Conservation (phyloP, 2,113 vertebrate species). For the Actinemys pallida region DNA sequence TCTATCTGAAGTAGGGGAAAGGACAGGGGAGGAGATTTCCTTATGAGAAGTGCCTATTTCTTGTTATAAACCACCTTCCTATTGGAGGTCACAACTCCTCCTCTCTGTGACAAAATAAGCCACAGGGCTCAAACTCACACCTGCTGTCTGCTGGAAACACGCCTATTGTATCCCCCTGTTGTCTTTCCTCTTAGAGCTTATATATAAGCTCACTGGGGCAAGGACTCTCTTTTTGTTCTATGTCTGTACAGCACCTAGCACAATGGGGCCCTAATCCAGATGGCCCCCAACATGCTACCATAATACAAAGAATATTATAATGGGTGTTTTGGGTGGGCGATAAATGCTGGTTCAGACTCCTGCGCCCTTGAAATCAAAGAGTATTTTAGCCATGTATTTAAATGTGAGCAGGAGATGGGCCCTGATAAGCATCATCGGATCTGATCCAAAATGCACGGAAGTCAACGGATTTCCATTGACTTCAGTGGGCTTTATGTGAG, state of each 20-base stretch:
- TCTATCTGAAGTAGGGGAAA: neutral
- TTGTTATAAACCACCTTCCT: neutral
- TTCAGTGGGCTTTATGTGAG: neutral
- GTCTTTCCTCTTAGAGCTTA: neutral
- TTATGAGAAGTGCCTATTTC: neutral
- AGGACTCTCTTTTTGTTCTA: neutral
- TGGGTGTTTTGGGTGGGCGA: neutral
- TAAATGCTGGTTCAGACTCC: neutral
- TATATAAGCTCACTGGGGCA: neutral
- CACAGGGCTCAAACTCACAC: neutral
- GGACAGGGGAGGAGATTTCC: neutral
- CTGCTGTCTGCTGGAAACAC: fast-evolving
- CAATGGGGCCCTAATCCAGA: constrained; percentile 49
- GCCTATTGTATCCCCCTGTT: neutral
- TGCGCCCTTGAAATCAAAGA: constrained; percentile 1
- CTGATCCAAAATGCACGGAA: neutral
- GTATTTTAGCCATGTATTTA: neutral
- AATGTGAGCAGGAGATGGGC: neutral
- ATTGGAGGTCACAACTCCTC: neutral
- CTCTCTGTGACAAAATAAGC: neutral
- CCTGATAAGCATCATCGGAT: neutral
- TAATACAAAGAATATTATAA: neutral
- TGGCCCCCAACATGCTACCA: neutral
- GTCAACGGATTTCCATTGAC: neutral
- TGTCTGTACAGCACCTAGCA: constrained; percentile 11